Evolutionary conservation across 2,888 invertebrate genomes (phyloP).

Genomic region (Anoplius nigerrimus): DNA sequence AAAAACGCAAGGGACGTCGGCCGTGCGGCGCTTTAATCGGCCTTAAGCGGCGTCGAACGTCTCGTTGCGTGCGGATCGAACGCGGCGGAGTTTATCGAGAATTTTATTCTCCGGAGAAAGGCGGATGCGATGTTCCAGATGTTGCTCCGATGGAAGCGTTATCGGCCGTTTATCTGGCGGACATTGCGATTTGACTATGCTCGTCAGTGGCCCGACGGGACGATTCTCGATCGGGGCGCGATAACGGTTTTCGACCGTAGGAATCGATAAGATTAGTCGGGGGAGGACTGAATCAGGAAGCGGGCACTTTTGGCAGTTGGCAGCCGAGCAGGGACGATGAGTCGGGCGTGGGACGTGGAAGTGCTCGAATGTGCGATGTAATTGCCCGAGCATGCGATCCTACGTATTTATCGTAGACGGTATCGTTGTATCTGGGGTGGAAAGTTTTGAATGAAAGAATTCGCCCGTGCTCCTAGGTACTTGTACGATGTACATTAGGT

Average conservation of each 20-base stretch:
- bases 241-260: constrained; percentile 37
- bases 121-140: constrained; percentile 5
- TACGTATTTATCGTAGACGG: too few species aligned
- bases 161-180: constrained; percentile 36
- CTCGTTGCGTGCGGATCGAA: background rate
- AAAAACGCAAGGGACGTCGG: too few species aligned
- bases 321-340: background rate
- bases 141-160: constrained; percentile 19
- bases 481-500: too few species aligned
- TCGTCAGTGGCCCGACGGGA: constrained; percentile 32
- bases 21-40: too few species aligned
- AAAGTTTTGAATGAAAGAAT: too few species aligned
- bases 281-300: constrained; percentile 40
- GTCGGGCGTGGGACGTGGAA: background rate
- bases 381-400: too few species aligned
- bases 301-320: constrained; percentile 24
- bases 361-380: too few species aligned
- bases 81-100: constrained; percentile 6
- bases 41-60: too few species aligned
- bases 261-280: constrained; percentile 52
- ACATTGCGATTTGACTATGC: constrained; percentile 31
- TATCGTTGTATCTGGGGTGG: too few species aligned
- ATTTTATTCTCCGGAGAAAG: background rate
- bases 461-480: too few species aligned
- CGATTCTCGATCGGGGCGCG: constrained; percentile 31